Conservation (phyloP, 2,888 invertebrate genomes). For the Camponotus fellah region DNA sequence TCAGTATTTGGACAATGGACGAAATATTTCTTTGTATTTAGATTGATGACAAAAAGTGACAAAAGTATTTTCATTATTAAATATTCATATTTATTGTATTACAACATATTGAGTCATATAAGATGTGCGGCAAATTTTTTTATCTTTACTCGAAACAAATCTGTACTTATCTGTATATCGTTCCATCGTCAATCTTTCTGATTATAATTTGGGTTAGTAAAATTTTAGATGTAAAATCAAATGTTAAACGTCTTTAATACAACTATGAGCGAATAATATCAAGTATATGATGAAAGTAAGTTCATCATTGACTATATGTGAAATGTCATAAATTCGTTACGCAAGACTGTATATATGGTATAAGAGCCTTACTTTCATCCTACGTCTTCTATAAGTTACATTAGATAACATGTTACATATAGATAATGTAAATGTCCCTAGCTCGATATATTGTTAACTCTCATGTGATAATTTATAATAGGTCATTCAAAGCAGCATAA, state of each 20-base stretch:
- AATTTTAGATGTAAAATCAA: not conserved
- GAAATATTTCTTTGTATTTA: not conserved
- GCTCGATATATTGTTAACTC: constrained; percentile 31
- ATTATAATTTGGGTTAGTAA: not conserved
- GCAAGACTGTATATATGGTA: constrained; percentile 28
- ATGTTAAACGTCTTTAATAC: not conserved
- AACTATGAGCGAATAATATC: constrained; percentile 16
- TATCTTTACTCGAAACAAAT: not conserved
- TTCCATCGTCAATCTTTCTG: not conserved
- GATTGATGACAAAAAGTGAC: not conserved
- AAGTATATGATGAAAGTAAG: constrained; percentile 17
- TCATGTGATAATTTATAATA: constrained; percentile 33
- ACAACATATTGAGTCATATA: not conserved
- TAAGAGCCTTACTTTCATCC: constrained; percentile 42
- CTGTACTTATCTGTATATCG: too few relatives aligned
- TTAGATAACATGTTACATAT: constrained; percentile 37
- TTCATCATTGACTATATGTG: constrained; percentile 22
- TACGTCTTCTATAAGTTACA: constrained; percentile 38
- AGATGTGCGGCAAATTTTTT: not conserved
- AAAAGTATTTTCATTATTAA: not conserved
- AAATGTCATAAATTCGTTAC: constrained; percentile 47
- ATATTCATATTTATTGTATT: not conserved
- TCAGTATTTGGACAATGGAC: not conserved
- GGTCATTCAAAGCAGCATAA: constrained; percentile 40
- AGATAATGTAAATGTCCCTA: constrained; percentile 39